Percentiles rank a stretch among this genome's conserved stretches.
phyloP scores from a whole-genome alignment of 1,140 invertebrate species.

The Thaumatotibia leucotreta region DNA sequence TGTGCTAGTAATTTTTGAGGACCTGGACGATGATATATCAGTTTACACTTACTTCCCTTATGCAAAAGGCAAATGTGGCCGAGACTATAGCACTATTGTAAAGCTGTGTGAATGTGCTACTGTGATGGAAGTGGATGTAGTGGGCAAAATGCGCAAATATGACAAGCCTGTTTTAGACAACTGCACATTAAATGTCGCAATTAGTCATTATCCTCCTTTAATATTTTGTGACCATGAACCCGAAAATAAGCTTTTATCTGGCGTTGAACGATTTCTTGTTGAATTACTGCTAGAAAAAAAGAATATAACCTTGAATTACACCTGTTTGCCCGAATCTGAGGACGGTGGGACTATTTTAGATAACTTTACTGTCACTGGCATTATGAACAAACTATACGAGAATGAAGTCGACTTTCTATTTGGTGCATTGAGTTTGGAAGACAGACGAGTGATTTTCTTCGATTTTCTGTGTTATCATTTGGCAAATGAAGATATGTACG shows the following conservation, averaged over 20 bases:
- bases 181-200: not conserved
- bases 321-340: not conserved
- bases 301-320: not conserved
- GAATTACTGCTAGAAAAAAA: not conserved
- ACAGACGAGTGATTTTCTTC: not conserved
- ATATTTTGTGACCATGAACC: not conserved
- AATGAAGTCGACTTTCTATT: too few relatives aligned
- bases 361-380: not conserved
- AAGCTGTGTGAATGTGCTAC: too few relatives aligned
- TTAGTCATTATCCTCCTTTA: not conserved
- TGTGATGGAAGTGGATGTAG: too few relatives aligned
- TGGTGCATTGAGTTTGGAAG: not conserved
- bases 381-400: not conserved
- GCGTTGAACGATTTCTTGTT: not conserved
- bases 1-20: not conserved
- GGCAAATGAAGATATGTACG: not conserved
- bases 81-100: too few relatives aligned
- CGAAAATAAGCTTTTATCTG: not conserved
- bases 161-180: not conserved
- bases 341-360: not conserved
- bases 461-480: not conserved
- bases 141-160: not conserved
- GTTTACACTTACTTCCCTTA: too few relatives aligned
- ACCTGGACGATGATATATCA: too few relatives aligned
- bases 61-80: too few relatives aligned